Evolutionary conservation across 2,113 vertebrate species (phyloP).

Genomic region (Leucosticte australis): DNA sequence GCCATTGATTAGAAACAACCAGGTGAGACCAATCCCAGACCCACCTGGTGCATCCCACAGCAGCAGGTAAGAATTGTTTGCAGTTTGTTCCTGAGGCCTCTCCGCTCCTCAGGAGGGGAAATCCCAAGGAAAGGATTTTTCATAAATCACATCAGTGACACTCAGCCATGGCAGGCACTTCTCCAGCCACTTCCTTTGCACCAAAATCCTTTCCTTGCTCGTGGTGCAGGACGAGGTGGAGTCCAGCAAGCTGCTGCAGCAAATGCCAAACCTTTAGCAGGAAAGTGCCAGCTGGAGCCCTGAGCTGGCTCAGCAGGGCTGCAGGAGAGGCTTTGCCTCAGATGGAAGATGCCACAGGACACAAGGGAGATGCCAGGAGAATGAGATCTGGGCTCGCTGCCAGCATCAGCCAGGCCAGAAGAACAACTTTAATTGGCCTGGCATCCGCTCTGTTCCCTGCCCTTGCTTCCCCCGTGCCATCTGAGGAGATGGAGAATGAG

Average conservation of each 20-base stretch:
- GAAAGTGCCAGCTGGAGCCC: neutral
- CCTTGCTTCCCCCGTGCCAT: neutral
- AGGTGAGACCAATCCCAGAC: no score
- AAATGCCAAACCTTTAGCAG: neutral
- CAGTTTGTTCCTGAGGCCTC: no score
- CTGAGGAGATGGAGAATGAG: neutral
- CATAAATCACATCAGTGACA: no score
- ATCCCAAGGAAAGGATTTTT: no score
- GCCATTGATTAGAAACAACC: no score
- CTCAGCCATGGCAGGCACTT: neutral
- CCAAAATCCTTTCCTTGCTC: accelerated
- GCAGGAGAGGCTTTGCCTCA: neutral
- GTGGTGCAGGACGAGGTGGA: neutral
- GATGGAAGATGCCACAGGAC: neutral
- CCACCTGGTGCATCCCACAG: no score
- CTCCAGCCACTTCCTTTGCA: neutral
- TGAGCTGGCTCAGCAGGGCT: accelerated
- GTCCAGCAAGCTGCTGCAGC: neutral
- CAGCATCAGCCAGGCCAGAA: neutral
- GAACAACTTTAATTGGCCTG: neutral
- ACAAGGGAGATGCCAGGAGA: neutral
- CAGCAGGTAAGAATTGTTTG: no score
- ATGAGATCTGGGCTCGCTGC: neutral
- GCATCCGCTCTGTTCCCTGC: neutral
- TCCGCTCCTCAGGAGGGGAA: no score